These are phyloP conservation scores for Phoxinus dragarum DNA, from an alignment of 2,797 vertebrate genomes.

Conservation along the genomic window DNA sequence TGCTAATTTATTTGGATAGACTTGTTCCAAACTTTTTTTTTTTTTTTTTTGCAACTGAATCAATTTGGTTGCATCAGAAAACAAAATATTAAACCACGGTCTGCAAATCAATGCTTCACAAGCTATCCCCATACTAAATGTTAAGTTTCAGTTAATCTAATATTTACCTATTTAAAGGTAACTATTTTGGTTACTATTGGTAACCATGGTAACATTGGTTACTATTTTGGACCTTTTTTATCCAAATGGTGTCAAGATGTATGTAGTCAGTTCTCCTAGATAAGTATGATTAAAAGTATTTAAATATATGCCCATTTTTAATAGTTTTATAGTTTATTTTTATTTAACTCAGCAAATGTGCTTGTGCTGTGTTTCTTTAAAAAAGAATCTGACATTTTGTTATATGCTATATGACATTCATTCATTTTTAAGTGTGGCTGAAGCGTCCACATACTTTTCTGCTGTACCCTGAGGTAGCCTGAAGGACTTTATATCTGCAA, in stretches of 20 bases:
- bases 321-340: not conserved
- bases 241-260: not conserved
- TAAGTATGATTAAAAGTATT: not conserved
- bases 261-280: not conserved
- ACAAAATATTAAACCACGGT: not conserved
- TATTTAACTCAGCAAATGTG: not conserved
- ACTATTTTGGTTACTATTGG: too few relatives aligned
- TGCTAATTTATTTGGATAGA: not conserved
- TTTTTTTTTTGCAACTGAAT: not conserved
- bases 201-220: too few relatives aligned
- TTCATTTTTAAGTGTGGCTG: constrained; percentile 23
- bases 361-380: not conserved
- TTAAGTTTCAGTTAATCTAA: not conserved
- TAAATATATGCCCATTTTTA: not conserved
- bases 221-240: not conserved
- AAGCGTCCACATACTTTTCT: constrained; percentile 25
- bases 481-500: constrained; percentile 44
- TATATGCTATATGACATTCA: not conserved
- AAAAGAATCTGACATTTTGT: not conserved
- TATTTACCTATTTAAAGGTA: too few relatives aligned
- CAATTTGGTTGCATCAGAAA: not conserved
- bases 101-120: not conserved
- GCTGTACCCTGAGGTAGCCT: constrained; percentile 13
- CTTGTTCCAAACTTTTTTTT: not conserved
- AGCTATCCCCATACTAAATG: not conserved